Evolutionary conservation across 2,113 vertebrate species (phyloP).

Genomic region (Datnioides undecimradiatus): DNA sequence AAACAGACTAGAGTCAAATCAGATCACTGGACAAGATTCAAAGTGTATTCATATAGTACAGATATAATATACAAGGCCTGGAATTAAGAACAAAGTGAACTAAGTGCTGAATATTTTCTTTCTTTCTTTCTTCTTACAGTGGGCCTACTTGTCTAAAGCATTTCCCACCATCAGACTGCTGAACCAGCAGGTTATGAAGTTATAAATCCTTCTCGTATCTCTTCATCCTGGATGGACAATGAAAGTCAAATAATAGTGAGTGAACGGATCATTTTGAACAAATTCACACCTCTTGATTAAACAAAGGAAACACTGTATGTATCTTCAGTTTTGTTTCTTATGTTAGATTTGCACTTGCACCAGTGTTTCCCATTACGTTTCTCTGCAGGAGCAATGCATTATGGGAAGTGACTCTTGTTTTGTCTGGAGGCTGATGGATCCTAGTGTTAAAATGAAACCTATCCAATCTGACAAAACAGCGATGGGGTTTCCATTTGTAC

Average conservation of each 20-base stretch:
- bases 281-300: background rate
- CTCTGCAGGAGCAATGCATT: background rate
- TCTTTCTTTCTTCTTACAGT: background rate
- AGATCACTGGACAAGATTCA: background rate
- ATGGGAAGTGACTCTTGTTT: background rate
- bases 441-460: background rate
- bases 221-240: background rate
- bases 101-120: slow-evolving; percentile 1
- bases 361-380: background rate
- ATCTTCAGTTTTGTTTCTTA: too few species aligned
- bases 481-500: background rate
- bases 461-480: background rate
- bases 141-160: background rate
- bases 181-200: slow-evolving; percentile 18
- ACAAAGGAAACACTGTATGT: too few species aligned
- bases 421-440: background rate
- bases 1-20: background rate
- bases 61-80: background rate
- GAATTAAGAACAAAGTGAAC: slow-evolving; percentile 17
- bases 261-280: background rate
- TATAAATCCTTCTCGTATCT: background rate
- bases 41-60: background rate
- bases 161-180: background rate
- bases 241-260: background rate
- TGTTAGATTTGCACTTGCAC: too few species aligned